Evolutionary conservation across 2,113 vertebrate species (phyloP).

Genomic region (Neofelis nebulosa): DNA sequence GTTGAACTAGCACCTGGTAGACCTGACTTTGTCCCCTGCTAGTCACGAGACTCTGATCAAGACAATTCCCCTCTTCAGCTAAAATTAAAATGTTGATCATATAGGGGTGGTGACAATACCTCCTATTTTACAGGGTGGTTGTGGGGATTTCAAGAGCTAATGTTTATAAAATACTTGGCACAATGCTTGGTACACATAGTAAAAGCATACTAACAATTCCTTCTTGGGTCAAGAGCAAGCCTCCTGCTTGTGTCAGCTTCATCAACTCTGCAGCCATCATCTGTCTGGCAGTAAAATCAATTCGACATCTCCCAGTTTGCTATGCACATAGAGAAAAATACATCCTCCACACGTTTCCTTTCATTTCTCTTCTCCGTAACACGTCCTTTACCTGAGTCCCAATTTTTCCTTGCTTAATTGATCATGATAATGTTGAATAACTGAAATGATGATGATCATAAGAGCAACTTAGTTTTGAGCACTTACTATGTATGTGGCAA

Average conservation of each 20-base stretch:
- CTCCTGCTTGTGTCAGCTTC: background rate
- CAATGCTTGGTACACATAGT: background rate
- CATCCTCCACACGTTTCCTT: background rate
- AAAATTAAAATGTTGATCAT: background rate
- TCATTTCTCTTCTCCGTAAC: background rate
- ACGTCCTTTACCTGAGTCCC: background rate
- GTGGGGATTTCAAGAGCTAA: background rate
- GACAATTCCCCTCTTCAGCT: background rate
- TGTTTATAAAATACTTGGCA: background rate
- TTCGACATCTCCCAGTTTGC: background rate
- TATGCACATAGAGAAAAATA: background rate
- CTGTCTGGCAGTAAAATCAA: background rate
- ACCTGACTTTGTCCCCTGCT: background rate
- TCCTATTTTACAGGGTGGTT: background rate
- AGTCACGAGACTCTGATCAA: background rate
- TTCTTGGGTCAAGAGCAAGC: background rate
- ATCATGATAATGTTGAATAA: background rate
- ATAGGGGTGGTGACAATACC: fast-evolving
- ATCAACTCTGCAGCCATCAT: background rate
- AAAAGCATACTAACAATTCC: background rate
- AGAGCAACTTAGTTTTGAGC: background rate
- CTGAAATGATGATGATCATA: background rate
- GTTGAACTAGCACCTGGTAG: background rate
- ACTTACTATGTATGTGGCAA: background rate
- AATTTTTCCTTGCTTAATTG: background rate